A percentile compares a stretch with the other conserved stretches of the same genome.
These are phyloP conservation scores for Nothocercus julius DNA, from an alignment of 2,113 vertebrate genomes.

Conservation along the genomic window DNA sequence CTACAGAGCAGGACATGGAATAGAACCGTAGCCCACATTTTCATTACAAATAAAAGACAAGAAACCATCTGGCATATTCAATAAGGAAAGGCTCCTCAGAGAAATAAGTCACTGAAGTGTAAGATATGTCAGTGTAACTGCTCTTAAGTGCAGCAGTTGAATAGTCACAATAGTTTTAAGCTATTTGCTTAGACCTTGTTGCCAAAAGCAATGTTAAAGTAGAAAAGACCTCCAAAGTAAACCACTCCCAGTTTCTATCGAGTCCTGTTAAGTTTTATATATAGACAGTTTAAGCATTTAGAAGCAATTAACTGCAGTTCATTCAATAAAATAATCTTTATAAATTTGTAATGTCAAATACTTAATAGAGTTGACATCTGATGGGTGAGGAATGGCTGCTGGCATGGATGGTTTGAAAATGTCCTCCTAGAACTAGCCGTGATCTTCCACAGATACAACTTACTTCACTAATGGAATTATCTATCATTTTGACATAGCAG, in stretches of 20 bases:
- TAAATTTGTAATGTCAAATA: constrained; percentile 10
- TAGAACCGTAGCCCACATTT: not conserved
- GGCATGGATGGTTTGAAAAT: not conserved
- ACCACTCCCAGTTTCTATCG: not conserved
- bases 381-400: not conserved
- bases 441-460: not conserved
- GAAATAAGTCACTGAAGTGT: not conserved
- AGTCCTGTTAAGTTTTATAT: not conserved
- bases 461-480: constrained; percentile 20
- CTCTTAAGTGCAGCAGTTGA: not conserved
- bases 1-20: not conserved
- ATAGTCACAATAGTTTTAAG: not conserved
- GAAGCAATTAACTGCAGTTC: constrained; percentile 2
- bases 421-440: not conserved
- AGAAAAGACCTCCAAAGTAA: not conserved
- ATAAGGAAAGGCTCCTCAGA: not conserved
- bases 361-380: not conserved
- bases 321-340: constrained; percentile 36
- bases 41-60: not conserved
- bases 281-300: not conserved
- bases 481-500: not conserved
- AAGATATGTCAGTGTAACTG: not conserved
- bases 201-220: not conserved
- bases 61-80: not conserved
- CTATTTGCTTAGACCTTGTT: not conserved